Evolutionary conservation across 2,797 vertebrate genomes (phyloP), one percentile per base, ranked within the genome.

Genomic region (Muscicapa striata): DNA sequence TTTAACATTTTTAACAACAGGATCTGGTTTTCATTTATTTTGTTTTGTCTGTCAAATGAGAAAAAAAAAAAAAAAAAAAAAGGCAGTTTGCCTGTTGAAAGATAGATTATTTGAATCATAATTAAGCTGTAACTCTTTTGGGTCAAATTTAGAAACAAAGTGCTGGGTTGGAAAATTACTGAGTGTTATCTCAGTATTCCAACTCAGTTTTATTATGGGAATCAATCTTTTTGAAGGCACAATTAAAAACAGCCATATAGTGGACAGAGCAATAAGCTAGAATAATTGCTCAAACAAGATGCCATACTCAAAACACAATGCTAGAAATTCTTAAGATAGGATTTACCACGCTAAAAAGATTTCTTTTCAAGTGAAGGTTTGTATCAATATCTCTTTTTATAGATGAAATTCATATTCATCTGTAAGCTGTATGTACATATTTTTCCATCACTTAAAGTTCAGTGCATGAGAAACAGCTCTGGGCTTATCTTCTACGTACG

Each of bases 221-320:
- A 95, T 94, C 24, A 75, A 89, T 94, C 68, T 80, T 95, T 95
- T 83, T 69, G 77, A 97, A 90, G 48, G 40, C 32, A 46, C 27
- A 51, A 91, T 91, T 95, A 84, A 87, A 79, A 96, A 30, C 20
- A 85, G 30, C n/a, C 52, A 61, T 77, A 73, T 14, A 84, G 40
- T 59, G 69, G 68, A 91, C 23, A 6, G 52, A 73, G 17, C 21
- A 96, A 61, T 91, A 70, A 83, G 24, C 32, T 51, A 82, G 32
- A 92, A 48, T 67, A 95, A 85, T 58, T 45, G 45, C 51, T 76
- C 38, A 83, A 82, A 58, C 77, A 68, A 88, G 34, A 87, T 54
- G 22, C 7, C 59, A 68, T 91, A 66, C 2, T 19, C 18, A 52
- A 77, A 92, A 66, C 40, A 38, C 20, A 66, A 12, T 18, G 11